Evolutionary conservation across 2,113 vertebrate genomes (phyloP).

Genomic region (Callipepla californica): DNA sequence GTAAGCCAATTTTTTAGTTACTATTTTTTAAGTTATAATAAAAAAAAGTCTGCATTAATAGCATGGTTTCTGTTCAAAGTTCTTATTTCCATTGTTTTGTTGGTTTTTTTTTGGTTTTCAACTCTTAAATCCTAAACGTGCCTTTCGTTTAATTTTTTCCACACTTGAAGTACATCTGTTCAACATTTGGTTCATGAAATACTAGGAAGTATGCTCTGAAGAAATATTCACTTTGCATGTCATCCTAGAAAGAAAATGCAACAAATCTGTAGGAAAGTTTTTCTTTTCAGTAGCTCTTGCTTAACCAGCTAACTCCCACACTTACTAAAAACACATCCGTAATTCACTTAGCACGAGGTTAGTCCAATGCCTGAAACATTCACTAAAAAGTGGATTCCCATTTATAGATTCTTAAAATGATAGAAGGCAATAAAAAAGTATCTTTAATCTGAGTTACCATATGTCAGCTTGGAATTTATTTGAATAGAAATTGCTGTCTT

Average conservation of each 20-base stretch:
- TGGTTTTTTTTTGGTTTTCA: constrained; percentile 65
- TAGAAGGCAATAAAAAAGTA: neutral
- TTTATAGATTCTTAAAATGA: neutral
- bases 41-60: constrained; percentile 33
- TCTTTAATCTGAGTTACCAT: neutral
- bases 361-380: neutral
- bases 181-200: constrained; percentile 73
- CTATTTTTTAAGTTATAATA: neutral
- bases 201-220: constrained; percentile 54
- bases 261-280: neutral
- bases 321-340: neutral
- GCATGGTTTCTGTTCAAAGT: constrained; percentile 58
- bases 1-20: constrained; percentile 15
- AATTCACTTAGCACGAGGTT: neutral
- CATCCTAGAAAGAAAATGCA: constrained; percentile 44
- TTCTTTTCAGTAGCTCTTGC: constrained; percentile 14
- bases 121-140: constrained; percentile 77
- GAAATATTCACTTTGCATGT: constrained; percentile 62
- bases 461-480: neutral
- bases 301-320: constrained; percentile 30
- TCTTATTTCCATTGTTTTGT: constrained; percentile 65
- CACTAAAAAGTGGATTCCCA: neutral
- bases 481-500: neutral
- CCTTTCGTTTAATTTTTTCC: constrained; percentile 79
- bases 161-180: constrained; percentile 81